Percentiles rank a stretch among this genome's conserved stretches.
phyloP scores from a whole-genome alignment of 1,140 invertebrate species.

The Spodoptera frugiperda region DNA sequence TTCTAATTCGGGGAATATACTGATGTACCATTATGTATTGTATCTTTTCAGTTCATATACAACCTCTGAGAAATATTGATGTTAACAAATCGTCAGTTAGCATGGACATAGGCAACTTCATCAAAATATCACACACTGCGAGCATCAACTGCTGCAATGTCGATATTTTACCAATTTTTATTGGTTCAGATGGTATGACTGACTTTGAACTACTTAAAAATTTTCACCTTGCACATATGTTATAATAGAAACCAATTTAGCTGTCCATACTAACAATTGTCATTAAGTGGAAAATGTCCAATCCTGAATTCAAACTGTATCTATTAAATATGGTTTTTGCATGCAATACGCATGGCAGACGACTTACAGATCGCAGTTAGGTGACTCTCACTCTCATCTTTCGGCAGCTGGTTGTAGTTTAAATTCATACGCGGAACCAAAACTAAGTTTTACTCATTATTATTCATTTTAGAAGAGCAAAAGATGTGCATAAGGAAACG shows the following conservation, averaged over 20 bases:
- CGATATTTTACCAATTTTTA: conserved; percentile 74
- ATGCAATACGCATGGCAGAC: no score
- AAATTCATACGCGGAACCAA: background rate
- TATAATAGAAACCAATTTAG: no score
- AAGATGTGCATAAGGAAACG: conserved; percentile 65
- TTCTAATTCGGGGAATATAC: no score
- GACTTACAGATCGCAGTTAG: no score
- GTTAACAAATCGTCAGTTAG: background rate
- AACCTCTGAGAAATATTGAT: conserved; percentile 16
- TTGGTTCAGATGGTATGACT: conserved; percentile 52
- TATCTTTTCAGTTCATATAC: conserved; percentile 13
- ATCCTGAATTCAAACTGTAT: no score
- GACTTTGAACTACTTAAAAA: background rate
- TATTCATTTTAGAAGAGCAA: conserved; percentile 61
- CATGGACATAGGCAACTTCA: background rate
- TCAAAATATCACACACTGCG: background rate
- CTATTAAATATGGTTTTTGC: no score
- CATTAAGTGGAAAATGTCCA: no score
- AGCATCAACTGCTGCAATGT: conserved; percentile 71
- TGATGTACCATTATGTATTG: no score
- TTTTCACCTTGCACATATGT: background rate
- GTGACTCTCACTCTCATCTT: no score
- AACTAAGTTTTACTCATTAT: background rate
- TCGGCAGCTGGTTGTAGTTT: no score
- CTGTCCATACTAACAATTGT: no score